Base-by-base conservation (phyloP, 1,140 invertebrate species). In the Hypothenemus hampei region DNA sequence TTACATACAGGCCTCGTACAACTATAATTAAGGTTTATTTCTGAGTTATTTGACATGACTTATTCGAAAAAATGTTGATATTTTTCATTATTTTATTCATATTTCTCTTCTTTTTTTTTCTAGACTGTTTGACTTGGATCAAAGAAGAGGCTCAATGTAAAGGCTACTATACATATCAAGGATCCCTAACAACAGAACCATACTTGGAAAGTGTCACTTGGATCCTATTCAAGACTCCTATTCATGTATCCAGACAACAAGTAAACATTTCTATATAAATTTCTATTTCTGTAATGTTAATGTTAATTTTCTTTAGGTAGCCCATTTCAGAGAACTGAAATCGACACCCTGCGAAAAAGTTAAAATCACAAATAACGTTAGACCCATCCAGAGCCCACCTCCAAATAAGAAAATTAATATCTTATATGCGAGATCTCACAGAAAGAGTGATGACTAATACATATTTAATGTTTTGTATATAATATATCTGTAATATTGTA, bases 141-240 rank as follows among this genome's bases (percentile, higher is more conserved):
- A 65, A 70, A 31, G 57, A 64, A 31, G 70, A 67, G n/a, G 72
- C 69, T 1, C 53, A 69, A 20, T 72, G 69, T 35, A 64, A 69
- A 39, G 67, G 70, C 11, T 80, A 79, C 64, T 86, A 77, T 63
- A 75, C 79, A 3, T 86, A 86, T 69, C 72, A 77, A 51, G 86
- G 86, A 2, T 87, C 85, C 11, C 69, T 89, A 11, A 89, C 86
- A 2, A 84, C 81, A n/a, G 77, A 80, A 29, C 79, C 79, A 0
- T 89, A 82, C 59, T 74, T 75, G 51, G 84, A 88, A 62, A 80
- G 78, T 58, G 86, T 87, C 22, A 79, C 75, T 18, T 89, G 86
- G 86, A 85, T 85, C 18, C 75, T 89, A 3, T 84, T 90, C 59
- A 77, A 84, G 6, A 75, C 83, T 5, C 79, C 85, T 1, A 80